phyloP scores from a whole-genome alignment of 30 jellyfish, hydroid and myxozoan genomes.

The Chironex yamaguchii region DNA sequence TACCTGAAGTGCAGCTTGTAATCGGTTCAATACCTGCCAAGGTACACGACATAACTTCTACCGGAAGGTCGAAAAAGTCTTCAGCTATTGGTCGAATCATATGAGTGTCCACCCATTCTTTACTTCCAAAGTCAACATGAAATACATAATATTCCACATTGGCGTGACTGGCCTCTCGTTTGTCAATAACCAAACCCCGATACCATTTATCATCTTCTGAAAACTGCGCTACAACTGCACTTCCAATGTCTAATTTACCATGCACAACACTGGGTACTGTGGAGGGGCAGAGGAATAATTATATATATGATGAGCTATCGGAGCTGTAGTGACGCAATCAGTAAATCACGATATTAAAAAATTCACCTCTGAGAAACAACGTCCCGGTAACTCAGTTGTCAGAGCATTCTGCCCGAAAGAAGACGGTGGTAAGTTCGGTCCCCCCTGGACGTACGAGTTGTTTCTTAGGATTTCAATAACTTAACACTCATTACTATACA shows the following conservation, averaged over 20 bases:
- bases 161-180: conserved; percentile 14
- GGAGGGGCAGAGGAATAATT: too few species aligned
- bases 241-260: conserved; percentile 45
- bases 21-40: conserved; percentile 92
- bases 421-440: too few species aligned
- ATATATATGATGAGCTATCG: too few species aligned
- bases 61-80: conserved; percentile 88
- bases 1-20: too few species aligned
- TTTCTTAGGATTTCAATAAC: too few species aligned
- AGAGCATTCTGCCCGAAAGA: too few species aligned
- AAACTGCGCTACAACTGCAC: conserved; percentile 79
- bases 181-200: conserved; percentile 74
- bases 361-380: too few species aligned
- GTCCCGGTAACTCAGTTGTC: too few species aligned
- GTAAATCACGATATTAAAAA: too few species aligned
- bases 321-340: too few species aligned
- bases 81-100: conserved; percentile 76
- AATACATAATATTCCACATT: conserved; percentile 62
- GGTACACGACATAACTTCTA: conserved; percentile 87
- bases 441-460: too few species aligned
- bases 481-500: too few species aligned
- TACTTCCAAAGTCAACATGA: conserved; percentile 92
- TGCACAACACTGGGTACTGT: conserved; percentile 16
- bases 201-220: conserved; percentile 83
- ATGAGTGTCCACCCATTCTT: conserved; percentile 70